Evolutionary conservation across 2,888 invertebrate species (phyloP).

Genomic region (Acrocyrtus sp.): DNA sequence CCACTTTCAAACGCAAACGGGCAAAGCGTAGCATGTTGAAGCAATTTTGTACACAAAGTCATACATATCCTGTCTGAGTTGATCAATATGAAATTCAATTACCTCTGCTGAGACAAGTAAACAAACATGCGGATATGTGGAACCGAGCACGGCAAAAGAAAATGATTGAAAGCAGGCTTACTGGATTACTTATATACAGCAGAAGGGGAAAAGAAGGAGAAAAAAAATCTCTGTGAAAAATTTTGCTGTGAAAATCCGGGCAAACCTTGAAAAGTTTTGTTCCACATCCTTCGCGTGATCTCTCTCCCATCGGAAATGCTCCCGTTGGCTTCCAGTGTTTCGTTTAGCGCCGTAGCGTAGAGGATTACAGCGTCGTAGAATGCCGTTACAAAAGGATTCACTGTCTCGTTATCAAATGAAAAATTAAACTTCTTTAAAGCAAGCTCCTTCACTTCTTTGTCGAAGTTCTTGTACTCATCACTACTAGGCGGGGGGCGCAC

Average conservation of each 20-base stretch:
- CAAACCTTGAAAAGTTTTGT: conserved; percentile 83
- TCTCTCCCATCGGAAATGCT: conserved; percentile 81
- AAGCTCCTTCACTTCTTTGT: conserved; percentile 72
- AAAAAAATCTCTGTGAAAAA: neutral
- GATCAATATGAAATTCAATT: too few relatives aligned
- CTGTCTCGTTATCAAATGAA: conserved; percentile 74
- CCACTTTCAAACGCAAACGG: too few relatives aligned
- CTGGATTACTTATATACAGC: too few relatives aligned
- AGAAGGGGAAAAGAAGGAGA: too few relatives aligned
- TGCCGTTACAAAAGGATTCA: conserved; percentile 92
- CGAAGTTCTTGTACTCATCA: conserved; percentile 78
- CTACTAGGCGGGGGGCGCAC: conserved; percentile 81
- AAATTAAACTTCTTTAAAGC: conserved; percentile 65
- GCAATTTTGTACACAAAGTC: too few relatives aligned
- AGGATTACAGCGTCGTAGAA: conserved; percentile 96
- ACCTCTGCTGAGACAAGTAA: too few relatives aligned
- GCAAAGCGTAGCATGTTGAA: too few relatives aligned
- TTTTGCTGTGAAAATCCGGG: neutral
- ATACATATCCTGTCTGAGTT: too few relatives aligned
- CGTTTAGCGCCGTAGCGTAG: conserved; percentile 91
- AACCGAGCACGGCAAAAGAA: too few relatives aligned
- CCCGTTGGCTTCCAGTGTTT: conserved; percentile 74
- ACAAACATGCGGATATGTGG: too few relatives aligned
- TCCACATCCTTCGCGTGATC: conserved; percentile 87
- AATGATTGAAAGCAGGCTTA: too few relatives aligned